Evolutionary conservation across 1,140 invertebrate genomes (phyloP).

Genomic region (Camponotus vicinus): DNA sequence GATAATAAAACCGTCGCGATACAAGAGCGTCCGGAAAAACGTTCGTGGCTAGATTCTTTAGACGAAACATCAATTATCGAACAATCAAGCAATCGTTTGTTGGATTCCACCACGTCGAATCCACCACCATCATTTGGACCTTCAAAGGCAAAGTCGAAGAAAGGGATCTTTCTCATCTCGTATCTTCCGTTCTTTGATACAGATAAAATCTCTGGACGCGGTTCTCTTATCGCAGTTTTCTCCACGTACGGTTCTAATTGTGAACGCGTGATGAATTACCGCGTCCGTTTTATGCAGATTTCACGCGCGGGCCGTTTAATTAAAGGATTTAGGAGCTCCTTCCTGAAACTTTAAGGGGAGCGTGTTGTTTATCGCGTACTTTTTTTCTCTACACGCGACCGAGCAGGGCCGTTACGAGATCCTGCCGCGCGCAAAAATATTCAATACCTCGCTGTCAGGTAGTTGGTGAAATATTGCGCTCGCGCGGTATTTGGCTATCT

Average conservation of each 20-base stretch:
- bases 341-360: slow-evolving; percentile 27
- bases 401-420: slow-evolving; percentile 32
- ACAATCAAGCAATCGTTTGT: slow-evolving; percentile 8
- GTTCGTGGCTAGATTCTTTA: slow-evolving; percentile 24
- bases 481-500: slow-evolving; percentile 48
- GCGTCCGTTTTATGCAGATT: slow-evolving; percentile 51
- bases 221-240: neutral
- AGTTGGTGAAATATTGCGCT: slow-evolving; percentile 39
- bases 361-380: slow-evolving; percentile 10
- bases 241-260: slow-evolving; percentile 42
- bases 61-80: slow-evolving; percentile 38
- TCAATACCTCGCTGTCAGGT: slow-evolving; percentile 42
- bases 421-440: slow-evolving; percentile 46
- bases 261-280: slow-evolving; percentile 35
- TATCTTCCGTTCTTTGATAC: neutral
- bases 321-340: slow-evolving; percentile 60
- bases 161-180: slow-evolving; percentile 2
- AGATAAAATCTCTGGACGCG: slow-evolving; percentile 30
- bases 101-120: slow-evolving; percentile 1
- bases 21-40: slow-evolving; percentile 22
- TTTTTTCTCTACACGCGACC: slow-evolving; percentile 9
- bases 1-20: slow-evolving; percentile 30
- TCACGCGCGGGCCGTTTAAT: slow-evolving; percentile 62
- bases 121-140: neutral
- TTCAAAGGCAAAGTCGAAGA: slow-evolving; percentile 3